These are phyloP conservation scores for Phyllotreta striolata DNA, from an alignment of 2,888 invertebrate genomes.

Conservation along the genomic window DNA sequence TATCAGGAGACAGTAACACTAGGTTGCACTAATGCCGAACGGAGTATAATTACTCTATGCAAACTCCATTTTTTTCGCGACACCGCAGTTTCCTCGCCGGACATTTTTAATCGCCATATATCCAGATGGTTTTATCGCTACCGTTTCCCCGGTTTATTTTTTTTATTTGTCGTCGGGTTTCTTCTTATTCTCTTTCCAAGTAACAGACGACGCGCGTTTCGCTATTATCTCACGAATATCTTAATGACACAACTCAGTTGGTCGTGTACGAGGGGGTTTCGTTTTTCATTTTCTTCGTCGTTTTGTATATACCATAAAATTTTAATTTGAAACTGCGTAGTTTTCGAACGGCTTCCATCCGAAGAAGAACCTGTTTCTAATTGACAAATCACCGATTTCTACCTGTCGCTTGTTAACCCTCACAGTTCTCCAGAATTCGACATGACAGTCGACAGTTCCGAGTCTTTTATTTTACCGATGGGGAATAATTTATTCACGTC, in stretches of 20 bases:
- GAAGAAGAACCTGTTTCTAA: conserved; percentile 20
- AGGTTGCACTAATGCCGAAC: no score
- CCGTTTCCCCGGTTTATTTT: neutral
- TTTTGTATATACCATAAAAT: neutral
- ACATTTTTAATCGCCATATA: neutral
- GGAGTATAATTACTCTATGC: no score
- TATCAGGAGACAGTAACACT: no score
- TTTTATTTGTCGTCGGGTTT: conserved; percentile 2
- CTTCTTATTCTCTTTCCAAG: conserved; percentile 16
- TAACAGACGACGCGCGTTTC: conserved; percentile 23
- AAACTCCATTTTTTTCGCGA: no score
- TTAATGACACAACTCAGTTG: conserved; percentile 25
- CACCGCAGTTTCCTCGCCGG: conserved; percentile 9
- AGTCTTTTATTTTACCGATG: conserved; percentile 10
- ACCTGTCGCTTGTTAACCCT: neutral
- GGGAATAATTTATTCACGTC: conserved; percentile 15
- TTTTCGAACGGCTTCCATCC: conserved; percentile 14
- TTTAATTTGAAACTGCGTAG: conserved; percentile 26
- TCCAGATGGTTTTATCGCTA: conserved; percentile 8
- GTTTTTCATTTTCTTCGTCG: no score
- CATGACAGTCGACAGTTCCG: conserved; percentile 12
- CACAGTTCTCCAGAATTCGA: conserved; percentile 1
- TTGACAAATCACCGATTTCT: neutral
- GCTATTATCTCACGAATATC: conserved; percentile 30
- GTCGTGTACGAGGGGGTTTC: neutral